A percentile compares a stretch with the other conserved stretches of the same genome.
Evolutionary conservation across 1,140 invertebrate genomes (phyloP).

Genomic region (Elysia chlorotica): DNA sequence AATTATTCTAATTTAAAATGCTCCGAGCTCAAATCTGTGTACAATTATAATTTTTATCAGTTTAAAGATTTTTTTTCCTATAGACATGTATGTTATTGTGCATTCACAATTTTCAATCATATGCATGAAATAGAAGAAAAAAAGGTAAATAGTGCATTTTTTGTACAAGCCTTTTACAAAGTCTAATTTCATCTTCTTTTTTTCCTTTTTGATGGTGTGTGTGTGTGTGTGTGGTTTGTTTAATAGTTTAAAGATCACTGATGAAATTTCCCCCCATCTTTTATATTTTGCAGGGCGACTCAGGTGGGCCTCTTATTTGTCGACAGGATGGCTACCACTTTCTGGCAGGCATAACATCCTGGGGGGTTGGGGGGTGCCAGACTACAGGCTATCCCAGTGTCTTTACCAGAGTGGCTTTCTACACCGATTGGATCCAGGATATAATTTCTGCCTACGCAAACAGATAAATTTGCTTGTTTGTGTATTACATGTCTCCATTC

Average conservation of each 20-base stretch:
- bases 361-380: constrained; percentile 56
- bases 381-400: constrained; percentile 59
- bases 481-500: not conserved
- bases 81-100: no score
- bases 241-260: no score
- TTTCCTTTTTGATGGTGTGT: not conserved
- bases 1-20: no score
- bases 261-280: no score
- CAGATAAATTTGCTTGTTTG: not conserved
- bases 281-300: no score
- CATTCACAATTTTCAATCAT: no score
- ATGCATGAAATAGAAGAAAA: not conserved
- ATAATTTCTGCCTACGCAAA: constrained; percentile 27
- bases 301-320: constrained; percentile 51
- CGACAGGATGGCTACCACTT: constrained; percentile 38
- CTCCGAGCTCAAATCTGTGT: no score
- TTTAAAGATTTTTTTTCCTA: no score
- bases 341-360: constrained; percentile 57
- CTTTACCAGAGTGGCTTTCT: constrained; percentile 55
- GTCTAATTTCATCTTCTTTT: not conserved
- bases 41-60: no score
- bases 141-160: not conserved
- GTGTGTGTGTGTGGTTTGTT: no score
- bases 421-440: constrained; percentile 56
- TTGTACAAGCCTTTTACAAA: no score